Percentiles rank a stretch among this genome's conserved stretches.
Evolutionary conservation across 1,140 invertebrate genomes (phyloP).

Genomic region (Pseudobourletiella spinata): DNA sequence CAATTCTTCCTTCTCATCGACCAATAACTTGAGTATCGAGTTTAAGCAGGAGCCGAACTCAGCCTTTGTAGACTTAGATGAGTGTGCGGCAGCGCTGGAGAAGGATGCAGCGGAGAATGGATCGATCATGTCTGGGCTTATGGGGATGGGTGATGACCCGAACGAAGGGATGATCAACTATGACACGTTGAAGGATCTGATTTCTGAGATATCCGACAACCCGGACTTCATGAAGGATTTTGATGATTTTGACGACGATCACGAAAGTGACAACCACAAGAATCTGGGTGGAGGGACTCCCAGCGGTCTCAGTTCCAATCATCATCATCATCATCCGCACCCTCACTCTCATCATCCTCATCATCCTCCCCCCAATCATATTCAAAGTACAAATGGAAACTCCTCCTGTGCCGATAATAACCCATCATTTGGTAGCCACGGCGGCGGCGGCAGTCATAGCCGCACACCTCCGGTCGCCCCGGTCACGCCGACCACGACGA

Average conservation of each 20-base stretch:
- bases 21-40: constrained; percentile 46
- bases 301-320: background rate
- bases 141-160: constrained; percentile 71
- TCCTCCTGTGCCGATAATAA: constrained; percentile 2
- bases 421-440: constrained; percentile 4
- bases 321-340: background rate
- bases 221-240: constrained; percentile 70
- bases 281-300: background rate
- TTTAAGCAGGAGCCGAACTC: constrained; percentile 69
- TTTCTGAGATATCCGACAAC: constrained; percentile 72
- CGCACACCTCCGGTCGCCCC: constrained; percentile 20
- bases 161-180: constrained; percentile 67
- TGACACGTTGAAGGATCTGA: constrained; percentile 78
- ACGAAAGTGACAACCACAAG: background rate
- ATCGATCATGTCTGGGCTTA: constrained; percentile 60
- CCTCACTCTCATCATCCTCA: background rate
- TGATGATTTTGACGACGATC: constrained; percentile 54
- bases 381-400: background rate
- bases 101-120: constrained; percentile 61
- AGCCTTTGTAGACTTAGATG: constrained; percentile 70
- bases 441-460: background rate
- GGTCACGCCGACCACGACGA: constrained; percentile 16
- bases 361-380: background rate
- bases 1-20: constrained; percentile 27
- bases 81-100: constrained; percentile 66